A percentile compares a stretch with the other conserved stretches of the same genome.
Evolutionary conservation across 2,888 invertebrate genomes (phyloP).

Genomic region (Syrista parreyssii): DNA sequence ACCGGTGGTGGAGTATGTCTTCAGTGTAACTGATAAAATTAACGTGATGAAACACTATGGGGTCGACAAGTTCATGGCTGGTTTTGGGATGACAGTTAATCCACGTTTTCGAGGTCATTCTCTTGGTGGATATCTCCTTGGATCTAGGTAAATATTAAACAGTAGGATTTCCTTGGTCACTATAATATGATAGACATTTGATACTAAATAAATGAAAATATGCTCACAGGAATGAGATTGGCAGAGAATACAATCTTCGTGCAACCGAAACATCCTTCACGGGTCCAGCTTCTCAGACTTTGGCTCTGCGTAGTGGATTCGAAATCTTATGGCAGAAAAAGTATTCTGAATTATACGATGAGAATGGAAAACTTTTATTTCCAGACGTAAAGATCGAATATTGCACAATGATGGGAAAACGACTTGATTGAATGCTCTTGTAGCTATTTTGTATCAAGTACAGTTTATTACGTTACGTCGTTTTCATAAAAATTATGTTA

Average conservation of each 20-base stretch:
- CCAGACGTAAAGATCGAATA: constrained; percentile 37
- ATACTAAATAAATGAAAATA: not conserved
- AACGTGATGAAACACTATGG: constrained; percentile 42
- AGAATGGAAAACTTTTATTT: constrained; percentile 35
- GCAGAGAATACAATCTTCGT: constrained; percentile 40
- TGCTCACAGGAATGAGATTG: constrained; percentile 41
- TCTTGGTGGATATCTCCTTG: constrained; percentile 42
- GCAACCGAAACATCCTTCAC: constrained; percentile 46
- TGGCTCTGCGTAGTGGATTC: constrained; percentile 46
- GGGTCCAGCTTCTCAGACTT: constrained; percentile 40
- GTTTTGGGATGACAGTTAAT: constrained; percentile 55
- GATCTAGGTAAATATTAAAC: constrained; percentile 40
- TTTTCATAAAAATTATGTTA: constrained; percentile 39
- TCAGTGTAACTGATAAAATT: constrained; percentile 26
- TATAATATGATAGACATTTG: not conserved
- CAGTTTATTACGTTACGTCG: not conserved
- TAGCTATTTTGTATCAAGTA: not conserved
- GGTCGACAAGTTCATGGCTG: constrained; percentile 49
- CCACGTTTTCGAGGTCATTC: constrained; percentile 54
- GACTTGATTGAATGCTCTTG: not conserved
- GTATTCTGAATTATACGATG: constrained; percentile 33
- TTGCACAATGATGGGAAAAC: not conserved
- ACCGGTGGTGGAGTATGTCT: not conserved
- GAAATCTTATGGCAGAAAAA: constrained; percentile 27
- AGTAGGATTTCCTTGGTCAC: not conserved